Base-by-base conservation (phyloP, 2,797 vertebrate genomes). In the Spea hammondii region DNA sequence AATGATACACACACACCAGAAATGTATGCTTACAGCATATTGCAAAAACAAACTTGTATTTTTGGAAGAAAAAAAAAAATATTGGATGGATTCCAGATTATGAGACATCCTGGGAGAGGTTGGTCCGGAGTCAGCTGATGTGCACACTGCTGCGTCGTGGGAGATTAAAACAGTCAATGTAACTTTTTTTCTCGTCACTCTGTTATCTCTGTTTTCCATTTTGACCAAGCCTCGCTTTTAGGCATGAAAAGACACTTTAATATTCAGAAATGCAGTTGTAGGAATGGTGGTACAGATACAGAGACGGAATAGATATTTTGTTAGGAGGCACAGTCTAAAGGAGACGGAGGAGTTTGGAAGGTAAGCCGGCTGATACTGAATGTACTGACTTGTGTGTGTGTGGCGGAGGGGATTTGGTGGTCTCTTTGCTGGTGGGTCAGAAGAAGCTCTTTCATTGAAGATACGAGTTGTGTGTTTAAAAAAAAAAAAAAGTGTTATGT, bases 51-150 rank as follows among this genome's bases (percentile, higher is more conserved):
- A 32, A 32, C 32, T 32, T 32, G 32, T 32, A 32, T 32, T 32
- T 32, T 32, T 32, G 32, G 32, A 32, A 32, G 46, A 44, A 64
- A 64, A 64, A 64, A 64, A 53, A 55, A 53, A 32, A 5, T 32
- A 64, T 79, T 73, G 77, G 77, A 65, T 73, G 53, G 57, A 67
- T 72, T 66, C 77, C 77, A 50, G 44, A 65, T 67, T 72, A 67
- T 72, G 70, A 59, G 55, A 49, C 70, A 73, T 79, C 60, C 62
- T 49, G n/a, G 47, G 47, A 78, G 69, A 65, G 76, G 54, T 50
- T 47, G 68, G 45, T 45, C 76, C 65, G 17, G 8, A 45, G 57
- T 79, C 77, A 79, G 62, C 70, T 79, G 77, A 79, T 64, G 67
- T 68, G 11, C 53, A 72, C 59, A 66, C 60, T 57, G 77, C 77